Percentiles rank a stretch among this genome's conserved stretches.
Conservation (phyloP, 2,113 vertebrate genomes). For the Bujurquina vittata region DNA sequence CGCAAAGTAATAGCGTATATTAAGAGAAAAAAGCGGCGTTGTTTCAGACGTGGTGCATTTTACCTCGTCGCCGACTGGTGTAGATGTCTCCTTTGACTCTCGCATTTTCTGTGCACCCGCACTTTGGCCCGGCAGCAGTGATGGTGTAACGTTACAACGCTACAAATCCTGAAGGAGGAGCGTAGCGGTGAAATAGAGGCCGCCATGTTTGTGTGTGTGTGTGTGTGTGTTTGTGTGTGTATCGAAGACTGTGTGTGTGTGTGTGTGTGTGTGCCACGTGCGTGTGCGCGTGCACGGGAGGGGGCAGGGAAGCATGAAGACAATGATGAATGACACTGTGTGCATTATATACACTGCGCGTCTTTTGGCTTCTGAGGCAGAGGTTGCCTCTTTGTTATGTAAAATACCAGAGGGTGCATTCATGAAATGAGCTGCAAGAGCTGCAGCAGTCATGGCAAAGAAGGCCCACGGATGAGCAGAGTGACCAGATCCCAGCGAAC, state of each 20-base stretch:
- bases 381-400: background rate
- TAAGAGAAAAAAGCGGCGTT: background rate
- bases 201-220: conserved; percentile 75
- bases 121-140: conserved; percentile 66
- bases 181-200: conserved; percentile 74
- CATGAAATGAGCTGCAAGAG: background rate
- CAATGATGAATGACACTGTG: background rate
- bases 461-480: background rate
- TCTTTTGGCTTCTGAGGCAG: background rate
- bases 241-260: conserved; percentile 56
- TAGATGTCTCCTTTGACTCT: conserved; percentile 66
- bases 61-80: conserved; percentile 75
- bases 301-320: background rate
- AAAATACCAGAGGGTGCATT: background rate
- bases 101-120: conserved; percentile 69
- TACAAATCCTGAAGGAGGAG: conserved; percentile 77
- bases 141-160: conserved; percentile 61
- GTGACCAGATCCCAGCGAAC: background rate
- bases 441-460: background rate
- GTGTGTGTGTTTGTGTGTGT: conserved; percentile 35
- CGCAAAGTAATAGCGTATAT: background rate
- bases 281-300: background rate
- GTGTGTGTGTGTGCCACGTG: conserved; percentile 25
- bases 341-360: background rate
- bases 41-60: background rate